Evolutionary conservation across 1,140 invertebrate species (phyloP), one percentile per base, ranked within the genome.

Genomic region (Batillaria attramentaria): DNA sequence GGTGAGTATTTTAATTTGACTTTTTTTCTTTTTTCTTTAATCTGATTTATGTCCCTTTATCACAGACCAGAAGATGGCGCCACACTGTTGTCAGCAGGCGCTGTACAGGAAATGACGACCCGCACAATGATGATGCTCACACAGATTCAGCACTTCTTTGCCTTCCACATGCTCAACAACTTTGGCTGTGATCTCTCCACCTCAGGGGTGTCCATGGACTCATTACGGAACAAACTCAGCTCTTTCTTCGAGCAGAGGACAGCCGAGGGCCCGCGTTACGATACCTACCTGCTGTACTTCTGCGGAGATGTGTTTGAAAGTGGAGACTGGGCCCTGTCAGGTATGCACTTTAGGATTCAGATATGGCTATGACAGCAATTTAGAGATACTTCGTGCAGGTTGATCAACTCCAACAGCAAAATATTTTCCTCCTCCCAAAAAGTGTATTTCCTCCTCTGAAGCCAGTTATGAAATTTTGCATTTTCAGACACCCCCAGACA

Each of bases 221-320:
- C 84, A 43, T 66, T 91, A 6, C 79, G 87, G 66, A 84, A 83
- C 16, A 91, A 91, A 54, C 72, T 81, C 28, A 86, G 81, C 37
- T 76, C 86, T 35, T 91, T 90, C 76, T 90, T 91, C 82, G 84
- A 86, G 24, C 83, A 84, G 18, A 77, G 81, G 33, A 90, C 87
- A 3, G 54, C 73, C 28, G 88, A 91, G 81, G 90, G 90, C 4
- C 87, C 87, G 24, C 79, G 85, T 60, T 91, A 85, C 84, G 90
- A 91, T 70, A 91, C 89, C 1, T 91, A 91, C 77, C 57, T 91
- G 0, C 54, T 91, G 42, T 91, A 89, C 66, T 91, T 89, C 80
- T 87, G 87, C 65, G 90, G 90, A 8, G 88, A 87, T 77, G 87
- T 87, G 18, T 85, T 87, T 77, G 88, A 89, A n/a, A 86, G 81